Evolutionary conservation across 1,140 invertebrate genomes (phyloP).

Genomic region (Phymastichus coffea): DNA sequence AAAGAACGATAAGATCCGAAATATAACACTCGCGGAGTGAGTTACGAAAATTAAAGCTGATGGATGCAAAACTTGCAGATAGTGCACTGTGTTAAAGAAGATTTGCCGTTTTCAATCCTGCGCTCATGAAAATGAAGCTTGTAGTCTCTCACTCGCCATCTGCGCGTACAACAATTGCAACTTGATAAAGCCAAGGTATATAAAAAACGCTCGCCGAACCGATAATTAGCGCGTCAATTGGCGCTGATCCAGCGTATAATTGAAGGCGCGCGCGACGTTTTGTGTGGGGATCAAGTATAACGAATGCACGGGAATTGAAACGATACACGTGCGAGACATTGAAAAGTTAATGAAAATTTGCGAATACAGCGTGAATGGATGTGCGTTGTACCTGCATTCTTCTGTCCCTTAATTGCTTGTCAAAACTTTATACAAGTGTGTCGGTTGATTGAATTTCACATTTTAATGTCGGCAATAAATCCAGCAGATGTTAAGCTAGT

Average conservation of each 20-base stretch:
- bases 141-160: conserved; percentile 18
- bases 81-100: too few species aligned
- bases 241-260: conserved; percentile 50
- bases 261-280: conserved; percentile 27
- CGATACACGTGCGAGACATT: conserved; percentile 4
- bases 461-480: too few species aligned
- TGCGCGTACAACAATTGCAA: conserved; percentile 26
- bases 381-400: neutral
- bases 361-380: neutral
- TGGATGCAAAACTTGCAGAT: too few species aligned
- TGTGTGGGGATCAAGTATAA: too few species aligned
- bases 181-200: conserved; percentile 14
- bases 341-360: conserved; percentile 24
- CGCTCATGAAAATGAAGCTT: neutral
- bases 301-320: conserved; percentile 9
- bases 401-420: conserved; percentile 23
- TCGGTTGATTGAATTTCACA: conserved; percentile 2
- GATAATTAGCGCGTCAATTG: conserved; percentile 55
- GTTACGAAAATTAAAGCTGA: too few species aligned
- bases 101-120: too few species aligned
- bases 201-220: conserved; percentile 45
- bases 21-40: too few species aligned
- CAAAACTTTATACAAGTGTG: neutral
- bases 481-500: too few species aligned
- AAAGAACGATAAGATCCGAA: too few species aligned